Percentiles rank a stretch among this genome's conserved stretches.
These are phyloP conservation scores for Axis porcinus DNA, from an alignment of 2,113 vertebrate genomes.

Conservation along the genomic window DNA sequence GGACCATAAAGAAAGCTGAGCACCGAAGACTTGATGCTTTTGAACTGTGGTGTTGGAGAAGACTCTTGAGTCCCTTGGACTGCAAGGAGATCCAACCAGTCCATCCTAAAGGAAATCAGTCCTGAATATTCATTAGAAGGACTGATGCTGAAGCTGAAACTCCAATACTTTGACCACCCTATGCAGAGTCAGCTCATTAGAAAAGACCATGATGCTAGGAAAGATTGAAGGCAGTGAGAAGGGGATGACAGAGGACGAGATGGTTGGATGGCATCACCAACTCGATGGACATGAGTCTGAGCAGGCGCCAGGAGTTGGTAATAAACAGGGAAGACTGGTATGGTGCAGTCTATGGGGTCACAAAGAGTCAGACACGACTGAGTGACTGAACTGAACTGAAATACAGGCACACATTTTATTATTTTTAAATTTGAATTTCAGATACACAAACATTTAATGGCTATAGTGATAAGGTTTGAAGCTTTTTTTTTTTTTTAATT, in stretches of 20 bases:
- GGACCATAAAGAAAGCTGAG: not conserved
- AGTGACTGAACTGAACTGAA: not conserved
- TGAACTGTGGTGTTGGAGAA: not conserved
- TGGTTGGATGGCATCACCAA: not conserved
- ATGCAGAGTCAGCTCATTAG: not conserved
- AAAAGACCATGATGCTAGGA: not conserved
- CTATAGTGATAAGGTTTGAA: not conserved
- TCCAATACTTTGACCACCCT: not conserved
- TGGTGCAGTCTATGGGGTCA: not conserved
- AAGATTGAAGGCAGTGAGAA: not conserved
- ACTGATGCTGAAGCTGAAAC: not conserved
- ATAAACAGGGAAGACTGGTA: not conserved
- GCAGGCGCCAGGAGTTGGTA: not conserved
- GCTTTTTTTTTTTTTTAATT: not conserved
- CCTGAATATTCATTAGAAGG: not conserved
- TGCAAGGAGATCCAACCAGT: not conserved
- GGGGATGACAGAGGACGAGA: not conserved
- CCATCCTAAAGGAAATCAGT: not conserved
- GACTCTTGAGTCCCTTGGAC: not conserved
- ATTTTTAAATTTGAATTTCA: not conserved
- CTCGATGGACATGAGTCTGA: not conserved
- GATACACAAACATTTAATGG: not conserved
- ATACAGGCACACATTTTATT: not conserved
- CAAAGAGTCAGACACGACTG: not conserved
- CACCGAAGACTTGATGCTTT: accelerated